These are phyloP conservation scores for Drosophila lowei DNA, from an alignment of 1,140 invertebrate genomes.

Conservation along the genomic window DNA sequence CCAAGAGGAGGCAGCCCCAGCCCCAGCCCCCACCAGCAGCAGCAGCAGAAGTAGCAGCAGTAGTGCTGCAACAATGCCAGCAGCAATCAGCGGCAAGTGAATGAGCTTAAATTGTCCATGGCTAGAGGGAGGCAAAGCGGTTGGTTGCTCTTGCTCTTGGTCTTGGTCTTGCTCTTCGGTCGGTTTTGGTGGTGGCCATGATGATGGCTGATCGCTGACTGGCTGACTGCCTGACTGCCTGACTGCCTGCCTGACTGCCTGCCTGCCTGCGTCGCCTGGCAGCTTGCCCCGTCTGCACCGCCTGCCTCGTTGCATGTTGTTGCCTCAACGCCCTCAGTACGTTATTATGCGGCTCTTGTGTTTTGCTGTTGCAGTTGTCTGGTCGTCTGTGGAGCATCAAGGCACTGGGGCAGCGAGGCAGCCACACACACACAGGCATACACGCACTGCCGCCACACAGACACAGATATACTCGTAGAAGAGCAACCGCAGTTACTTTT, in stretches of 20 bases:
- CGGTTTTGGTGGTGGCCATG: conserved; percentile 50
- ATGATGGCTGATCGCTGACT: conserved; percentile 46
- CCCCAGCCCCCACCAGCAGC: conserved; percentile 22
- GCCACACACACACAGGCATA: conserved; percentile 23
- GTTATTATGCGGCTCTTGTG: conserved; percentile 68
- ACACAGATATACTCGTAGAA: conserved; percentile 7
- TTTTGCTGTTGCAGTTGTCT: conserved; percentile 43
- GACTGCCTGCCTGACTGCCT: conserved; percentile 13
- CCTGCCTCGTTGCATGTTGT: conserved; percentile 63
- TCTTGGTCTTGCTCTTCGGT: conserved; percentile 29
- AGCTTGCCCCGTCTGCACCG: conserved; percentile 15
- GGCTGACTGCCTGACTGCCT: conserved; percentile 14
- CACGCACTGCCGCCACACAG: not conserved
- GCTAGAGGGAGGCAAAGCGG: conserved; percentile 5
- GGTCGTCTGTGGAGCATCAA: conserved; percentile 80
- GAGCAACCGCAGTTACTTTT: conserved; percentile 76
- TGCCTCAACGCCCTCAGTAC: conserved; percentile 77
- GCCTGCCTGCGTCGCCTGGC: conserved; percentile 47
- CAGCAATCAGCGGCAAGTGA: conserved; percentile 80
- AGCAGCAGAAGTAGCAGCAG: conserved; percentile 33
- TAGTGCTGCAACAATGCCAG: conserved; percentile 56
- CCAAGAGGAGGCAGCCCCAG: conserved; percentile 31
- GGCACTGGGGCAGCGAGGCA: conserved; percentile 80
- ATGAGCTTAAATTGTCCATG: conserved; percentile 78
- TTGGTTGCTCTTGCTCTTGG: conserved; percentile 8